These are phyloP conservation scores for Oscheius myriophilus DNA, from an alignment of 2,888 invertebrate species.

Conservation along the genomic window DNA sequence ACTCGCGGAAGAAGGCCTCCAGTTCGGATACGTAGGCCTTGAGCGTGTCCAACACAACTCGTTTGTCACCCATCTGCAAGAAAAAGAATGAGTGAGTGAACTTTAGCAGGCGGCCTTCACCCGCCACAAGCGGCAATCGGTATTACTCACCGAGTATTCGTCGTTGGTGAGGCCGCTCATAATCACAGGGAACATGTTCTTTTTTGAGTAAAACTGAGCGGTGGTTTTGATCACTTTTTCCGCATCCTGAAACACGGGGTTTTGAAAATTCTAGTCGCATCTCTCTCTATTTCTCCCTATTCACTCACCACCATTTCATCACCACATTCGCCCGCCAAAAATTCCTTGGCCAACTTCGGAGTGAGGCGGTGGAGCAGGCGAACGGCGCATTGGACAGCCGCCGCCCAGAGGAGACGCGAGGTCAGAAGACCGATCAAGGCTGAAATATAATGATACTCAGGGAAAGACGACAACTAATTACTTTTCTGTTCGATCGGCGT, in stretches of 20 bases:
- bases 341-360: not conserved
- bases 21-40: not conserved
- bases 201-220: no score
- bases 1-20: constrained; percentile 11
- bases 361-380: constrained; percentile 9
- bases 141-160: constrained; percentile 15
- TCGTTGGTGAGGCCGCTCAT: not conserved
- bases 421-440: constrained; percentile 1
- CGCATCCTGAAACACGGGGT: no score
- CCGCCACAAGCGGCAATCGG: no score
- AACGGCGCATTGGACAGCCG: constrained; percentile 3
- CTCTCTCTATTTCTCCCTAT: no score
- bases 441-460: constrained; percentile 8
- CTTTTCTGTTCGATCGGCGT: constrained; percentile 8
- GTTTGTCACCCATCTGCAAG: no score
- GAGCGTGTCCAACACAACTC: not conserved
- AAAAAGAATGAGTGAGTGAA: no score
- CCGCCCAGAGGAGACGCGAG: not conserved
- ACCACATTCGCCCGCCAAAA: not conserved
- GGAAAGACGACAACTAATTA: not conserved
- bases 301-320: no score
- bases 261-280: no score
- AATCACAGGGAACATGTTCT: not conserved
- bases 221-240: no score
- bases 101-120: no score